These are phyloP conservation scores for Hyaena hyaena DNA, from an alignment of 2,113 vertebrate species.

Conservation along the genomic window DNA sequence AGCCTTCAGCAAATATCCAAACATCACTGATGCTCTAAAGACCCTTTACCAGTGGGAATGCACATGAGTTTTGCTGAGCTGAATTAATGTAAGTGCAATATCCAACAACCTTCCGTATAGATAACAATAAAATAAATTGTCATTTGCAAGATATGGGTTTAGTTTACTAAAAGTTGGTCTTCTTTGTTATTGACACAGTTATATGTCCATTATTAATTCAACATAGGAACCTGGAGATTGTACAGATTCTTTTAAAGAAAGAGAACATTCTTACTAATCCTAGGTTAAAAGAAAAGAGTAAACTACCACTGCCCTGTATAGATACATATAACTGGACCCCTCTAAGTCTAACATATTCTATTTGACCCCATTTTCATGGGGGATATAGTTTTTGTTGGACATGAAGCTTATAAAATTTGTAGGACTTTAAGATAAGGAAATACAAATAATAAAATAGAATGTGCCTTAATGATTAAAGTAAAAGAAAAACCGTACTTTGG, in stretches of 20 bases:
- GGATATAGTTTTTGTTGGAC: background rate
- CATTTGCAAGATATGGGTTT: background rate
- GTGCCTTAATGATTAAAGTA: background rate
- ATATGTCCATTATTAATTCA: background rate
- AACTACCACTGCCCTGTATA: background rate
- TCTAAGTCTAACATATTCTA: background rate
- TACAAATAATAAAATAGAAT: background rate
- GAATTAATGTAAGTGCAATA: background rate
- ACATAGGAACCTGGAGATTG: background rate
- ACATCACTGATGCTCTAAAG: background rate
- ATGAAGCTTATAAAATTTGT: background rate
- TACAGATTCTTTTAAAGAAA: background rate
- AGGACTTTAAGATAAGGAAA: background rate
- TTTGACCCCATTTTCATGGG: background rate
- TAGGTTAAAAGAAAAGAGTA: background rate
- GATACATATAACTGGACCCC: background rate
- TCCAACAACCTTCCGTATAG: background rate
- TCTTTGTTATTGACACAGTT: background rate
- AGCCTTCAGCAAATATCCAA: background rate
- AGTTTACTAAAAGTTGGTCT: background rate
- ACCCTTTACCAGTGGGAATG: background rate
- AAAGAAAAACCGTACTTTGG: background rate
- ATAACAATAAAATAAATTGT: background rate
- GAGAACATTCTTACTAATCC: background rate
- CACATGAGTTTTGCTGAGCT: background rate